phyloP scores from a whole-genome alignment of 2,113 vertebrate genomes.

The Reinhardtius hippoglossoides region DNA sequence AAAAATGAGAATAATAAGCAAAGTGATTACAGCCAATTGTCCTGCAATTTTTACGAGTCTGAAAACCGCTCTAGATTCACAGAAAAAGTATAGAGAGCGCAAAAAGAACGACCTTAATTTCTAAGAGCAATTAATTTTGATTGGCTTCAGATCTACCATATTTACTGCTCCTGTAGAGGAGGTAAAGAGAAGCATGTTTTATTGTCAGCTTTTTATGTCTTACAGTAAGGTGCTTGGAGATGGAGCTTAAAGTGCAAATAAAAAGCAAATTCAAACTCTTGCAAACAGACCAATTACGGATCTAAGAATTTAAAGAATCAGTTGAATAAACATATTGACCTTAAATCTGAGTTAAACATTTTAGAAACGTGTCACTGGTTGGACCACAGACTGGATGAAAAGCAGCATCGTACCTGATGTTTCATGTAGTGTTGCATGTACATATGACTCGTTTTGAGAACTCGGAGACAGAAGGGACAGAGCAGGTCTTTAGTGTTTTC shows the following conservation, averaged over 20 bases:
- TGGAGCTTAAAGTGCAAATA: constrained; percentile 53
- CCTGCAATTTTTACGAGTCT: not conserved
- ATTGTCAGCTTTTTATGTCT: too few species aligned
- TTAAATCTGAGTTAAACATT: not conserved
- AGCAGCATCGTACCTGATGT: constrained; percentile 88
- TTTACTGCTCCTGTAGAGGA: constrained; percentile 48
- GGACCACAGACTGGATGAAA: not conserved
- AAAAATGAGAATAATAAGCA: constrained; percentile 7
- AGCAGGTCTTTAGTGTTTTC: constrained; percentile 97
- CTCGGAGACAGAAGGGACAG: constrained; percentile 98
- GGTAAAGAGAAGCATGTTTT: constrained; percentile 54
- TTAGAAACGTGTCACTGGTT: not conserved
- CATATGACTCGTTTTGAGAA: constrained; percentile 90
- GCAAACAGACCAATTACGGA: constrained; percentile 27
- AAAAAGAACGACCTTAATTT: constrained; percentile 20
- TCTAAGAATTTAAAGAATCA: constrained; percentile 7
- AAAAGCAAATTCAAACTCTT: constrained; percentile 44
- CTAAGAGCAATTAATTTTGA: constrained; percentile 32
- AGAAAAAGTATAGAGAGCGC: too few species aligned
- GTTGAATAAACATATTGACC: not conserved
- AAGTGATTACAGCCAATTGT: constrained; percentile 11
- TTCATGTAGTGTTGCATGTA: constrained; percentile 99
- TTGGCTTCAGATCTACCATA: constrained; percentile 20
- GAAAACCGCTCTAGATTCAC: too few species aligned
- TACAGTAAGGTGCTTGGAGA: constrained; percentile 61